Conservation (phyloP, 1,140 invertebrate species). For the Drosophila tristis region DNA sequence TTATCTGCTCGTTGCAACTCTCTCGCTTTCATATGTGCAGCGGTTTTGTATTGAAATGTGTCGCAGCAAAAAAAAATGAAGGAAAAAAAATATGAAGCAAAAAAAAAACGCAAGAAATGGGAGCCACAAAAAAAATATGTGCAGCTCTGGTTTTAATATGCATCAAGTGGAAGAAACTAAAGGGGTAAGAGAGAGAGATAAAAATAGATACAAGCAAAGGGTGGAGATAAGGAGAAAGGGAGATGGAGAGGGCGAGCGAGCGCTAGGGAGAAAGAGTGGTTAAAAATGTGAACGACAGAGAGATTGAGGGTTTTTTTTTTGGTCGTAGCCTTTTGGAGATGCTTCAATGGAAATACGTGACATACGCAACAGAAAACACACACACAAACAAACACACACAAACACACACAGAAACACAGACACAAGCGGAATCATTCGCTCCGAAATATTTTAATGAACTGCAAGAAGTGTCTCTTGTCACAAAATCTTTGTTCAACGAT, state of each 20-base stretch:
- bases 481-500: slow-evolving; percentile 1
- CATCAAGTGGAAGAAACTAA: slow-evolving; percentile 28
- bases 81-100: neutral
- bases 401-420: neutral
- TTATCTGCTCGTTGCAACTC: slow-evolving; percentile 7
- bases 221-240: neutral
- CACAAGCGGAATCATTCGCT: slow-evolving; percentile 1
- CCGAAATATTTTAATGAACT: slow-evolving; percentile 61
- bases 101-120: neutral
- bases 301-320: neutral
- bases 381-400: slow-evolving; percentile 9
- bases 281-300: neutral
- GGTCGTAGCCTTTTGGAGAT: slow-evolving; percentile 18
- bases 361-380: slow-evolving; percentile 30
- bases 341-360: slow-evolving; percentile 55
- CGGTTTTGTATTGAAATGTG: slow-evolving; percentile 49
- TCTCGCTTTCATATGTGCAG: neutral
- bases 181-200: neutral
- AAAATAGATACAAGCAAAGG: neutral
- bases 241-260: neutral
- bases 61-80: slow-evolving; percentile 14
- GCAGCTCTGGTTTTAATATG: slow-evolving; percentile 50
- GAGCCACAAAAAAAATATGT: slow-evolving; percentile 24
- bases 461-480: slow-evolving; percentile 28
- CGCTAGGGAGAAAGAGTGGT: neutral